Percentiles rank a stretch among this genome's conserved stretches.
Evolutionary conservation across 2,888 invertebrate genomes (phyloP).

Genomic region (Portevinia maculata): DNA sequence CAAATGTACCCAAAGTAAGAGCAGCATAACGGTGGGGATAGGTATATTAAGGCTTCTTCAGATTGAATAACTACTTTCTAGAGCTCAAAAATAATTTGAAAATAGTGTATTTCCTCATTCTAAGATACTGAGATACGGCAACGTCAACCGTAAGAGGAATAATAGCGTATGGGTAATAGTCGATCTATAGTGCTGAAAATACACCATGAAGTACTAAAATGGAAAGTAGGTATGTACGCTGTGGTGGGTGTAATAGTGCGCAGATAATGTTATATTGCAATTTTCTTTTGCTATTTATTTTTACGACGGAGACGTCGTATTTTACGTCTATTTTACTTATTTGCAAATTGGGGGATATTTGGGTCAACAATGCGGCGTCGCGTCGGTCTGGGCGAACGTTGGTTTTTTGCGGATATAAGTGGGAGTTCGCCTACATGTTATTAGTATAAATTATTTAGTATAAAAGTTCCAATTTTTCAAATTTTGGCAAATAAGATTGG

Average conservation of each 20-base stretch:
- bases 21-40: background rate
- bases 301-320: too few species aligned
- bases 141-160: slow-evolving; percentile 9
- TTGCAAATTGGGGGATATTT: too few species aligned
- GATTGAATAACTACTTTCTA: slow-evolving; percentile 2
- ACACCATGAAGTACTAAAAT: slow-evolving; percentile 5
- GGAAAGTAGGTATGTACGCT: background rate
- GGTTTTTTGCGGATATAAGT: too few species aligned
- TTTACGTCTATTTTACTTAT: too few species aligned
- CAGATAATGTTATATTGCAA: too few species aligned
- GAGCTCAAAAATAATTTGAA: background rate
- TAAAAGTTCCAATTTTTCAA: too few species aligned
- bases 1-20: background rate
- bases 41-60: background rate
- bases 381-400: too few species aligned
- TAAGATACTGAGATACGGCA: background rate
- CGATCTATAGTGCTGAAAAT: slow-evolving; percentile 32
- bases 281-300: slow-evolving; percentile 5
- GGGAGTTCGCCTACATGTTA: too few species aligned
- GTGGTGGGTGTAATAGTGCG: slow-evolving; percentile 19
- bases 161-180: slow-evolving; percentile 38
- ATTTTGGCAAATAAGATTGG: too few species aligned
- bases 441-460: too few species aligned
- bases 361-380: too few species aligned
- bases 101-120: slow-evolving; percentile 5